Percentiles rank a stretch among this genome's conserved stretches.
These are phyloP conservation scores for Papilio machaon DNA, from an alignment of 1,140 invertebrate species.

Conservation along the genomic window DNA sequence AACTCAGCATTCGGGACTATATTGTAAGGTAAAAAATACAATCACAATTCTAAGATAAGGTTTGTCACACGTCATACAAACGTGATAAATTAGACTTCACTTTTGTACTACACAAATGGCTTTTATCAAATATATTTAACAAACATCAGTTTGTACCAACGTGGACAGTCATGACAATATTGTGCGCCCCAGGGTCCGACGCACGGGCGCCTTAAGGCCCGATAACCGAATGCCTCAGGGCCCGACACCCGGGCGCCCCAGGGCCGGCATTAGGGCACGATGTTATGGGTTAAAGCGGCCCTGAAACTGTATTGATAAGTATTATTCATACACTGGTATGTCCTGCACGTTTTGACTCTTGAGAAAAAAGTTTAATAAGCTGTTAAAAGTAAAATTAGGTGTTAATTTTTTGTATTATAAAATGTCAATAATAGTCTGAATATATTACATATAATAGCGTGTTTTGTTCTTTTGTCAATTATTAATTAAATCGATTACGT, in stretches of 20 bases:
- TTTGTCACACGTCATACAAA: not conserved
- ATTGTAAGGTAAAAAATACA: not conserved
- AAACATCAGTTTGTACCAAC: no score
- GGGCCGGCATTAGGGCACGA: no score
- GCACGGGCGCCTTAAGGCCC: no score
- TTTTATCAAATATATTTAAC: not conserved
- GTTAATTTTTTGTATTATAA: not conserved
- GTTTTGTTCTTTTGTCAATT: not conserved
- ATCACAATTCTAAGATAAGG: not conserved
- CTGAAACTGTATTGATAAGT: no score
- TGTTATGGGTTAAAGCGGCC: no score
- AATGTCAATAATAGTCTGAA: not conserved
- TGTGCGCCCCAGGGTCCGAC: no score
- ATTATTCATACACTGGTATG: not conserved
- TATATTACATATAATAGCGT: not conserved
- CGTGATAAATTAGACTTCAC: not conserved
- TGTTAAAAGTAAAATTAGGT: not conserved
- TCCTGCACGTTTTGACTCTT: not conserved
- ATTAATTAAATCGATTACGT: slow-evolving; percentile 1
- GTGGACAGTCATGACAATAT: no score
- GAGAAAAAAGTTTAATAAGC: not conserved
- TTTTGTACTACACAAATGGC: not conserved
- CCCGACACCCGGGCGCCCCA: no score
- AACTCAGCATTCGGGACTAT: not conserved
- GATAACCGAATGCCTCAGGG: no score